Evolutionary conservation across 2,113 vertebrate species (phyloP).

Genomic region (Papio anubis): DNA sequence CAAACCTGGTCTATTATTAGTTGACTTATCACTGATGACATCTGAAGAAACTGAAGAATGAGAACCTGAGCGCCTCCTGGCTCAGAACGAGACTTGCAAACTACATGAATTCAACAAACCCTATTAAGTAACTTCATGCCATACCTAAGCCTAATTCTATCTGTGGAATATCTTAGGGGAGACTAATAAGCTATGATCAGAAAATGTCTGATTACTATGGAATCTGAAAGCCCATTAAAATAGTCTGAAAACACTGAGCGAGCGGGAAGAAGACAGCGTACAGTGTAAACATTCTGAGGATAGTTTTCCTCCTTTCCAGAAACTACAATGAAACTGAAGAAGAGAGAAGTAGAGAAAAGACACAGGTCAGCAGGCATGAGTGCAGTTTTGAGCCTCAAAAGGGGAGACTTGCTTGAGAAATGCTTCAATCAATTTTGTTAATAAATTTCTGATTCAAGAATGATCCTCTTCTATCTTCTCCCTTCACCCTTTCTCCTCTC

Average conservation of each 20-base stretch:
- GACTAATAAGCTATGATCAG: not conserved
- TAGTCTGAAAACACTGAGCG: not conserved
- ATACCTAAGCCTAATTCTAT: not conserved
- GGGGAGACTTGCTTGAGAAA: not conserved
- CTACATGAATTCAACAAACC: not conserved
- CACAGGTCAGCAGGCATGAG: not conserved
- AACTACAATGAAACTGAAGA: not conserved
- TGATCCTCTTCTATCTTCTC: not conserved
- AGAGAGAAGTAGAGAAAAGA: not conserved
- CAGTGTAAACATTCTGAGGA: not conserved
- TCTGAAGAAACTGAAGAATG: not conserved
- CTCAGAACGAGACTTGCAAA: not conserved
- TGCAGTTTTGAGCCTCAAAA: not conserved
- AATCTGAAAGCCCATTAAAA: not conserved
- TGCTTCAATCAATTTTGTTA: not conserved
- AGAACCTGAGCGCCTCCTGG: not conserved
- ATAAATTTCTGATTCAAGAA: constrained; percentile 1
- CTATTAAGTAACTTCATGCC: not conserved
- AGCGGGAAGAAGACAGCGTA: not conserved
- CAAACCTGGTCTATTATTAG: not conserved
- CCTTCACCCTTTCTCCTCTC: not conserved
- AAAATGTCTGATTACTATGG: not conserved
- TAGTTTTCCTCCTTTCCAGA: constrained; percentile 14
- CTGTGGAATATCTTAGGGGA: not conserved
- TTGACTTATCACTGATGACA: not conserved